These are phyloP conservation scores for Alces alces DNA, from an alignment of 2,113 vertebrate genomes.

Conservation along the genomic window DNA sequence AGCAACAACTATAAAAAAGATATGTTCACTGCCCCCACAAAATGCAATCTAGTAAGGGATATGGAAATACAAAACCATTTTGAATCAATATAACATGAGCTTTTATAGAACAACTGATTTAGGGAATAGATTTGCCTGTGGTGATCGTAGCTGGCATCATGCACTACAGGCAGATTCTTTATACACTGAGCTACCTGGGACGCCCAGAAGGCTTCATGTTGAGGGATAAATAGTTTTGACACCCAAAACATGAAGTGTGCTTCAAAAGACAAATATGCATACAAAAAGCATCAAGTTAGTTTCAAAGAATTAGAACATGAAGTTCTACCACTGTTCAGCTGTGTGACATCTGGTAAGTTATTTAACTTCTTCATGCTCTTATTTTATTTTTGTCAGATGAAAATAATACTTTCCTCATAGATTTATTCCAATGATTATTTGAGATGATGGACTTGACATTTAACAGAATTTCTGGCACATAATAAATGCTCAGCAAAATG, in stretches of 20 bases:
- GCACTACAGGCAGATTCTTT: neutral
- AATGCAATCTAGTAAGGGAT: neutral
- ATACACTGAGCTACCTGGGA: neutral
- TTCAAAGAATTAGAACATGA: neutral
- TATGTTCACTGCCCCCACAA: neutral
- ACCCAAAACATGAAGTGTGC: neutral
- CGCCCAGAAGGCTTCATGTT: neutral
- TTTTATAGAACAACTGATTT: neutral
- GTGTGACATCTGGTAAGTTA: neutral
- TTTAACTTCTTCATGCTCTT: neutral
- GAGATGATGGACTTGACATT: neutral
- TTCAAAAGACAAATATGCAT: neutral
- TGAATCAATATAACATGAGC: neutral
- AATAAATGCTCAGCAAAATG: neutral
- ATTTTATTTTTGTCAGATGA: neutral
- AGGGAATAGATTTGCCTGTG: neutral
- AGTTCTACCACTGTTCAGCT: neutral
- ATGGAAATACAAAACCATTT: neutral
- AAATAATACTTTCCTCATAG: neutral
- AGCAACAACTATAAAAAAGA: neutral
- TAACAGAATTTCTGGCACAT: neutral
- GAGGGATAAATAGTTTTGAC: neutral
- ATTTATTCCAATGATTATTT: neutral
- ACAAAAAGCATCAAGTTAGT: neutral
- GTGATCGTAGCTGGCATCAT: neutral